Evolutionary conservation across 2,888 invertebrate genomes (phyloP), one percentile per base, ranked within the genome.

Genomic region (Myopa tessellatipennis): DNA sequence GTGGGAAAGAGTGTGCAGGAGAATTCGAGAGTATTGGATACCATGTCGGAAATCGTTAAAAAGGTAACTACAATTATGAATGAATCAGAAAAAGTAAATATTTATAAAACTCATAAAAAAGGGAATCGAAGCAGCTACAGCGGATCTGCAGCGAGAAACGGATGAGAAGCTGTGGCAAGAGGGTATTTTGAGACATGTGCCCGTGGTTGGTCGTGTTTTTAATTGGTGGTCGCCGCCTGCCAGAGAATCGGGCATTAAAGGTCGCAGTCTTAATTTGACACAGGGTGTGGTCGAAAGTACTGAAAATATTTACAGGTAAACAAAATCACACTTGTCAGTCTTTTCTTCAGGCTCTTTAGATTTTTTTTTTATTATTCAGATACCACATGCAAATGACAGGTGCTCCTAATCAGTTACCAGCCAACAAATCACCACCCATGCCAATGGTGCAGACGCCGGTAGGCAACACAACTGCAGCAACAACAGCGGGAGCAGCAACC

Each of bases 191-290:
- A 91, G 98, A 34, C 96, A 98, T 83, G 96, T 98, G 82, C 98
- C 98, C 0, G 95, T 98, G 4, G 96, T 99, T 78, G 96, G 98
- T 0, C 94, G 96, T 36, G 93, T 99, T 77, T 94, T 98, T 73
- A 97, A 97, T 90, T 99, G 98, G 98, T 98, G 96, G 95, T 95
- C 96, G 71, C 98, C 98, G 10, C 92, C 95, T 5, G 90, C 92
- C 38, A 95, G 94, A 85, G 87, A 87, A 75, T 91, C 93, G 8
- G 95, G 93, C 82, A 95, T 94, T 82, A 94, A 92, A 88, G 98
- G 96, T 70, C 91, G 96, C 85, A 96, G 93, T 89, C 92, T 97
- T 80, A 95, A 96, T 89, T 90, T 97, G 86, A 91, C 91, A 52
- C 90, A 91, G 91, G 96, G 96, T 68, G 94, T 95, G 70, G 94